A percentile compares a stretch with the other conserved stretches of the same genome.
Evolutionary conservation across 2,797 vertebrate species (phyloP).

Genomic region (Eutrigla gurnardus): DNA sequence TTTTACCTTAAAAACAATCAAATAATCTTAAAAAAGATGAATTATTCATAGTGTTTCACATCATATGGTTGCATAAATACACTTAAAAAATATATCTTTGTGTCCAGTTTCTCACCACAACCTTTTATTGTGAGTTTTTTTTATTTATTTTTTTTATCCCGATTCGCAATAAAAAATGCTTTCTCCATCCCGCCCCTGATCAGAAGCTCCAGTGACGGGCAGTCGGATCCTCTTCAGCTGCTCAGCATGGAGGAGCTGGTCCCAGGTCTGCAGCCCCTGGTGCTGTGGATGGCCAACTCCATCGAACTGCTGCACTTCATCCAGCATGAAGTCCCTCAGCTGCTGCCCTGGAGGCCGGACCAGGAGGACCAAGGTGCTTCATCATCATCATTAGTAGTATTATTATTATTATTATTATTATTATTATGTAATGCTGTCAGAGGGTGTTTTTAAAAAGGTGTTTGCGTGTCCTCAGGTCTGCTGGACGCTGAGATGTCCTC

Average conservation of each 20-base stretch:
- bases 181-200: too few relatives aligned
- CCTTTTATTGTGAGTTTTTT: too few relatives aligned
- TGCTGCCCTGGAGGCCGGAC: slow-evolving; percentile 79
- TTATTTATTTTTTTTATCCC: too few relatives aligned
- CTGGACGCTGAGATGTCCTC: slow-evolving; percentile 76
- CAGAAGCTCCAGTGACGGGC: slow-evolving; percentile 57
- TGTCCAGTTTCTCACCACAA: too few relatives aligned
- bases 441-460: neutral
- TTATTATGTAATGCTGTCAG: neutral
- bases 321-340: slow-evolving; percentile 84
- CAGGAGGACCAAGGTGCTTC: slow-evolving; percentile 64
- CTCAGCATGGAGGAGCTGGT: slow-evolving; percentile 76
- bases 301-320: slow-evolving; percentile 87
- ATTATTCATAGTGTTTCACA: too few relatives aligned
- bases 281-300: slow-evolving; percentile 87
- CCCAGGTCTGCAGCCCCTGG: slow-evolving; percentile 80
- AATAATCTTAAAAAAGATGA: too few relatives aligned
- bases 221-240: slow-evolving; percentile 43
- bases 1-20: too few relatives aligned
- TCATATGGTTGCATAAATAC: too few relatives aligned
- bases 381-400: neutral
- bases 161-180: too few relatives aligned
- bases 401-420: too few relatives aligned
- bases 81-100: too few relatives aligned
- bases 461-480: slow-evolving; percentile 58